phyloP scores from a whole-genome alignment of 2,113 vertebrate genomes.

The Hylia prasina region DNA sequence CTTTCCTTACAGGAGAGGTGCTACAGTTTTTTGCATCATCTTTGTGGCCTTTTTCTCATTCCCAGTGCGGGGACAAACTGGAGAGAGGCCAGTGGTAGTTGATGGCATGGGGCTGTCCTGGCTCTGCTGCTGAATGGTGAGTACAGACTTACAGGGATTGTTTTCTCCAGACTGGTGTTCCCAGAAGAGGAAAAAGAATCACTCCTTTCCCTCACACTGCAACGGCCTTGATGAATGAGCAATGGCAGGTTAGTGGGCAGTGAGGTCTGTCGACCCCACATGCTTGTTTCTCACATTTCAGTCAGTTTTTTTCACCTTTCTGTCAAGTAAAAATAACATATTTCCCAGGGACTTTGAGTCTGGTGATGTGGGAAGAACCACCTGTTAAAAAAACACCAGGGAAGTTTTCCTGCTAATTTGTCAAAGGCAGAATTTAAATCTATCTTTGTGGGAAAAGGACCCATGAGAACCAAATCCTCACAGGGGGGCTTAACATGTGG shows the following conservation, averaged over 20 bases:
- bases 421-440: not conserved
- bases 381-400: conserved; percentile 1
- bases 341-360: not conserved
- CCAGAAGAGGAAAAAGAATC: not conserved
- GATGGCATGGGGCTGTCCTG: not conserved
- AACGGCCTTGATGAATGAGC: not conserved
- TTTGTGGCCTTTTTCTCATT: not conserved
- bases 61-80: not conserved
- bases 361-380: conserved; percentile 15
- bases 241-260: not conserved
- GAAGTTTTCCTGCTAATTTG: not conserved
- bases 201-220: not conserved
- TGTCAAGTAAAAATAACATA: not conserved
- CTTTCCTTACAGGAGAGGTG: not conserved
- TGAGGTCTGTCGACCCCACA: not conserved
- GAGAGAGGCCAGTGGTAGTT: not conserved
- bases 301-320: not conserved
- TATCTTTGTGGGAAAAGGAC: not conserved
- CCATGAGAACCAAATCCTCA: not conserved
- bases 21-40: not conserved
- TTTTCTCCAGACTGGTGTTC: not conserved
- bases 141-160: not conserved
- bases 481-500: not conserved
- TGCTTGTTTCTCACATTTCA: not conserved
- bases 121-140: not conserved